Conservation (phyloP, 2,113 vertebrate genomes). For the Rhadina sibilatrix region DNA sequence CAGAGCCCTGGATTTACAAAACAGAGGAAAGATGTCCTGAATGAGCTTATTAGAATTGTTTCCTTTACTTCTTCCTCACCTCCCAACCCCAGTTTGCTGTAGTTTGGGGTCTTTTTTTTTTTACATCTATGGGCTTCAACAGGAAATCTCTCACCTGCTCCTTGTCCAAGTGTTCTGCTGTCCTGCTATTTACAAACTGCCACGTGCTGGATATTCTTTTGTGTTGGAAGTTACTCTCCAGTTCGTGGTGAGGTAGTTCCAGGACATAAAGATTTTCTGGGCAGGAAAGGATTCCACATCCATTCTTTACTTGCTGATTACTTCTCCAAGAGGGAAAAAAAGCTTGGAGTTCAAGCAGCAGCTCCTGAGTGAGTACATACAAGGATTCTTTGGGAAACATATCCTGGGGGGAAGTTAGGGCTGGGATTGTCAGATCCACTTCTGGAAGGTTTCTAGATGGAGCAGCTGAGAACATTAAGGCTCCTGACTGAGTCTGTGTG, state of each 20-base stretch:
- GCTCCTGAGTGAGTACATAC: fast-evolving
- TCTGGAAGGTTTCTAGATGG: background rate
- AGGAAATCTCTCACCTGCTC: background rate
- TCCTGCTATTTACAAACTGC: background rate
- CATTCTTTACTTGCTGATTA: background rate
- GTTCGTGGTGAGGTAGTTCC: background rate
- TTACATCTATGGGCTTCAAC: background rate
- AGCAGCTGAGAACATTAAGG: background rate
- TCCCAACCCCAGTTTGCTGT: background rate
- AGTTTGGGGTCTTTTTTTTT: background rate
- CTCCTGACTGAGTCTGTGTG: background rate
- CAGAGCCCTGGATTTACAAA: background rate
- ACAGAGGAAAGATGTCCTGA: background rate
- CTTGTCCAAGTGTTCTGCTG: background rate
- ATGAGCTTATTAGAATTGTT: constrained; percentile 1
- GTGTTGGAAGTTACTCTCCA: background rate
- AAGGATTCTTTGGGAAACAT: background rate
- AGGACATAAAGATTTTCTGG: background rate
- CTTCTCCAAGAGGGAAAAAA: background rate
- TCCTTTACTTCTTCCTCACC: background rate
- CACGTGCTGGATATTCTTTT: background rate
- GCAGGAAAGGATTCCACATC: background rate
- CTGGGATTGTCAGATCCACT: background rate
- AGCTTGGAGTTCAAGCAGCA: background rate
- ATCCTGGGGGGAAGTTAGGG: background rate